These are phyloP conservation scores for Cynocephalus volans DNA, from an alignment of 2,113 vertebrate genomes.

Conservation along the genomic window DNA sequence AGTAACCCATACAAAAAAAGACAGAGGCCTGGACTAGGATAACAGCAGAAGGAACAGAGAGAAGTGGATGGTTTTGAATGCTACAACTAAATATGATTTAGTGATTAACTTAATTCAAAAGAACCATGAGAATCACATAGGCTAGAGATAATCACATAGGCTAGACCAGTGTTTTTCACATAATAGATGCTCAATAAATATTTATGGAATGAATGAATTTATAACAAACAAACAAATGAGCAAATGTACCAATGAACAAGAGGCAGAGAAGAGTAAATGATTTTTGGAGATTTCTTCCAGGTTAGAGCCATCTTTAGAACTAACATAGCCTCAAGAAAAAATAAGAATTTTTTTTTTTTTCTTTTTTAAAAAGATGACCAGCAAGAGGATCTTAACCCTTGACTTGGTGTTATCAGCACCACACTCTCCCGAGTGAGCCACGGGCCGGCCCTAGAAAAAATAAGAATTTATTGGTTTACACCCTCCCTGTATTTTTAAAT, in stretches of 20 bases:
- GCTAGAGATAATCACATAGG: background rate
- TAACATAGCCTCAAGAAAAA: background rate
- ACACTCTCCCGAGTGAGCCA: too few species aligned
- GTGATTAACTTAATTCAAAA: background rate
- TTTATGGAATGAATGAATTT: conserved; percentile 10
- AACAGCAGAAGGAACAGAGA: background rate
- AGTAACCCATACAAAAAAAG: background rate
- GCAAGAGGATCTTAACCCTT: too few species aligned
- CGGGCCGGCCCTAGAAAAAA: too few species aligned
- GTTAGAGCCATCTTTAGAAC: background rate
- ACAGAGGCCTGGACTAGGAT: background rate
- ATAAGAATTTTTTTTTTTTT: background rate
- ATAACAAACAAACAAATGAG: conserved; percentile 14
- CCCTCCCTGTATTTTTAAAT: background rate
- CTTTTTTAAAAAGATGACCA: too few species aligned
- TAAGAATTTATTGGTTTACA: background rate
- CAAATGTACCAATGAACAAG: background rate
- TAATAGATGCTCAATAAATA: background rate
- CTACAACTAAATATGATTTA: background rate
- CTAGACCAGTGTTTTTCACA: background rate
- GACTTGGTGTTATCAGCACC: too few species aligned
- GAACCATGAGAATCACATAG: background rate
- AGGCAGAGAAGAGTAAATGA: background rate
- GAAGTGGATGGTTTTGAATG: background rate
- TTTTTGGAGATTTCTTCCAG: background rate